Evolutionary conservation across 2,888 invertebrate species (phyloP).

Genomic region (Frankliniella fusca): DNA sequence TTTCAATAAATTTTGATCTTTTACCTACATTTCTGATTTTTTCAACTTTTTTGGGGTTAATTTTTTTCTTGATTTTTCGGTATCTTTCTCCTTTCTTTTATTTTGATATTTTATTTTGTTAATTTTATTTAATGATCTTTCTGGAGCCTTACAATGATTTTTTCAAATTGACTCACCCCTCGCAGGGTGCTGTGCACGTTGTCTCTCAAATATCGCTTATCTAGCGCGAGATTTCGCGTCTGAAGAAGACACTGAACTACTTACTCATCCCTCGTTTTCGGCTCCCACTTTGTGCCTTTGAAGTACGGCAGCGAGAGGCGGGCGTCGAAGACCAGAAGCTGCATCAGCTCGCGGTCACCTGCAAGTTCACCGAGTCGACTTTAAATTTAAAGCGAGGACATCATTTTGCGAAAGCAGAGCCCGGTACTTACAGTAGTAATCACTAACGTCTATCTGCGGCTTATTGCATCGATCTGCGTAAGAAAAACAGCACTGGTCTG

Average conservation of each 20-base stretch:
- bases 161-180: too few species aligned
- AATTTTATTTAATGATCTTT: too few species aligned
- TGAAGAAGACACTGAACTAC: constrained; percentile 28
- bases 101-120: too few species aligned
- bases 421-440: constrained; percentile 58
- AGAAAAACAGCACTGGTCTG: constrained; percentile 31
- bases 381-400: constrained; percentile 6
- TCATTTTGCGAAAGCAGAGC: neutral
- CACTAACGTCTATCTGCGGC: constrained; percentile 59
- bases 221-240: neutral
- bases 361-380: constrained; percentile 12
- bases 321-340: constrained; percentile 82
- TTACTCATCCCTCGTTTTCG: constrained; percentile 39
- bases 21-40: too few species aligned
- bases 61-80: too few species aligned
- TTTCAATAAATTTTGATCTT: too few species aligned
- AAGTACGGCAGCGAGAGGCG: constrained; percentile 60
- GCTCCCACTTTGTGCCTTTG: constrained; percentile 39
- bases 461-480: constrained; percentile 60
- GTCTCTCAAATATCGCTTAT: too few species aligned
- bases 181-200: too few species aligned
- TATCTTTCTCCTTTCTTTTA: too few species aligned
- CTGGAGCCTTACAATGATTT: too few species aligned
- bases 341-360: constrained; percentile 72
- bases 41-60: too few species aligned